phyloP scores from a whole-genome alignment of 1,140 invertebrate species.

The Drosophila parabipectinata region DNA sequence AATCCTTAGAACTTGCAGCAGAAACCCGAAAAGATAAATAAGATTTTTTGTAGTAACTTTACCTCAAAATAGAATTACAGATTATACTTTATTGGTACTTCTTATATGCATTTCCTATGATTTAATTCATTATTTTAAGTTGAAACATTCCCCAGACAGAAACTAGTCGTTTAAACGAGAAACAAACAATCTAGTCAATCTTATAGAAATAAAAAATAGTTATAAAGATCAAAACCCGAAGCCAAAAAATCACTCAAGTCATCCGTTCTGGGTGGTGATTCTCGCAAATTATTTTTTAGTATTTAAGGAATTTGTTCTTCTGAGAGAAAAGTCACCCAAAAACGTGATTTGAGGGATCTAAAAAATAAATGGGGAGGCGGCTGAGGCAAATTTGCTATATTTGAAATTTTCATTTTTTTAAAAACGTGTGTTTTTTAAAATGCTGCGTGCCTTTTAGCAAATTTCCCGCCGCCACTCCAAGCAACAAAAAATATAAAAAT shows the following conservation, averaged over 20 bases:
- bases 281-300: slow-evolving; percentile 70
- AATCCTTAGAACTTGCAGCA: slow-evolving; percentile 31
- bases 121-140: slow-evolving; percentile 56
- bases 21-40: slow-evolving; percentile 40
- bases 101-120: slow-evolving; percentile 16
- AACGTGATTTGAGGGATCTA: slow-evolving; percentile 24
- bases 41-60: slow-evolving; percentile 71
- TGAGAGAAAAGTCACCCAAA: slow-evolving; percentile 11
- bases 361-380: slow-evolving; percentile 23
- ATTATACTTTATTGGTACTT: slow-evolving; percentile 34
- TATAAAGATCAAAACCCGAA: slow-evolving; percentile 13
- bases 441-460: slow-evolving; percentile 83
- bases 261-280: slow-evolving; percentile 13
- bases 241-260: slow-evolving; percentile 25
- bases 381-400: slow-evolving; percentile 63
- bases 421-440: slow-evolving; percentile 82
- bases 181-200: slow-evolving; percentile 67
- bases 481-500: slow-evolving; percentile 8
- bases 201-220: slow-evolving; percentile 35
- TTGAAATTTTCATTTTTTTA: slow-evolving; percentile 71
- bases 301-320: slow-evolving; percentile 73
- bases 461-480: slow-evolving; percentile 44
- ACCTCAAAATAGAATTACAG: slow-evolving; percentile 45
- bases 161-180: slow-evolving; percentile 62
- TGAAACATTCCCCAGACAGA: slow-evolving; percentile 55